phyloP scores from a whole-genome alignment of 2,888 invertebrate genomes.

The Neocrepidodera transversa region DNA sequence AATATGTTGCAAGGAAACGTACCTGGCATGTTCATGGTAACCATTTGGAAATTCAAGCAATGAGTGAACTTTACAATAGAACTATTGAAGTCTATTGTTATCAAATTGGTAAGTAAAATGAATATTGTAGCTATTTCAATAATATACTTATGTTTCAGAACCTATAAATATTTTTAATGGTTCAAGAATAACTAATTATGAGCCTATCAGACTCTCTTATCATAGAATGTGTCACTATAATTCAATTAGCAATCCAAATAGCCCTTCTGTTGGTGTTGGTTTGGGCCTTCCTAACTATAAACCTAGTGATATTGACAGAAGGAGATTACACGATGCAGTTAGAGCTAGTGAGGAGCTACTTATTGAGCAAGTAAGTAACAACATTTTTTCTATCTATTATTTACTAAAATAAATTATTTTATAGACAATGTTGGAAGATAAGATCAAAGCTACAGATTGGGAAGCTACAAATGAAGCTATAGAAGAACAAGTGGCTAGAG shows the following conservation, averaged over 20 bases:
- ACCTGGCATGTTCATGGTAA: constrained; percentile 84
- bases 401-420: too few relatives aligned
- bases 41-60: constrained; percentile 89
- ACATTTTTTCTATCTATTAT: background rate
- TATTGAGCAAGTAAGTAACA: constrained; percentile 73
- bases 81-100: constrained; percentile 87
- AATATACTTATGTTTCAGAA: constrained; percentile 60
- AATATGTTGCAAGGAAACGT: constrained; percentile 82
- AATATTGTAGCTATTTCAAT: constrained; percentile 1
- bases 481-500: constrained; percentile 85
- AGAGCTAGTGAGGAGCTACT: constrained; percentile 79
- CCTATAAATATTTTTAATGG: constrained; percentile 89
- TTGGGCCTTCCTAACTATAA: constrained; percentile 82
- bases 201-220: constrained; percentile 84
- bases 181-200: constrained; percentile 75
- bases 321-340: constrained; percentile 76
- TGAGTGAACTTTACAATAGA: constrained; percentile 88
- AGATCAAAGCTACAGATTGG: constrained; percentile 88
- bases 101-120: constrained; percentile 65
- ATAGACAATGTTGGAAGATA: constrained; percentile 89
- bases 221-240: constrained; percentile 89
- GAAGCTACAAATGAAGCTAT: constrained; percentile 91
- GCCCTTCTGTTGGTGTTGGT: constrained; percentile 82
- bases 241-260: constrained; percentile 85
- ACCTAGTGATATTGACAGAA: constrained; percentile 75